These are phyloP conservation scores for Anastrepha obliqua DNA, from an alignment of 1,140 invertebrate genomes.

Conservation along the genomic window DNA sequence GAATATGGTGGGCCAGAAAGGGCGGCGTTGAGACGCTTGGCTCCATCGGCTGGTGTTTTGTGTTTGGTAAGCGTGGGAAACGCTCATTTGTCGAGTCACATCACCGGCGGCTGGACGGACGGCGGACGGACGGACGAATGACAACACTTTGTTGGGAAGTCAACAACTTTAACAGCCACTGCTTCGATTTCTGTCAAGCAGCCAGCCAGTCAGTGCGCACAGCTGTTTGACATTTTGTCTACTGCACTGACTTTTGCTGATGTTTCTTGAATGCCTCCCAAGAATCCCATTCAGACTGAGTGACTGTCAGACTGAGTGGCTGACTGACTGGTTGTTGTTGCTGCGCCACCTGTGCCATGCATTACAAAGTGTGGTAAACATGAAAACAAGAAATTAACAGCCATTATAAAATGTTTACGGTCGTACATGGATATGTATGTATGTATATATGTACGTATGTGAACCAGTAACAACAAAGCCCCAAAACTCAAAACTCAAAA, in stretches of 20 bases:
- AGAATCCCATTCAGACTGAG: background rate
- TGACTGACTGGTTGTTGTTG: background rate
- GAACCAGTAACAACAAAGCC: too few species aligned
- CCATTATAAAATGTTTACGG: background rate
- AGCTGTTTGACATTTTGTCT: conserved; percentile 47
- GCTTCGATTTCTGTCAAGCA: background rate
- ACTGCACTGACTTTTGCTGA: conserved; percentile 15
- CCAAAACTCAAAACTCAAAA: background rate
- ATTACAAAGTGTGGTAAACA: conserved; percentile 40
- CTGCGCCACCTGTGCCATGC: conserved; percentile 47
- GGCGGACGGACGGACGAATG: background rate
- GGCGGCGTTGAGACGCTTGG: conserved; percentile 34
- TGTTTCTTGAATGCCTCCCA: background rate
- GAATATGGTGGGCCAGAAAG: conserved; percentile 15
- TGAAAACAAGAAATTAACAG: conserved; percentile 47
- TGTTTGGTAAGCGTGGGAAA: conserved; percentile 57
- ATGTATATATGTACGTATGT: too few species aligned
- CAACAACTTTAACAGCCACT: background rate
- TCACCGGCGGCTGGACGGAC: conserved; percentile 14
- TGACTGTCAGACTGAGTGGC: background rate
- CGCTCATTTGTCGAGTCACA: conserved; percentile 57
- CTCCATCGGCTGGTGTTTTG: background rate
- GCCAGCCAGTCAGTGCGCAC: background rate
- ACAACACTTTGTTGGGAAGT: background rate
- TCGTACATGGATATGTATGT: too few species aligned